Conservation (phyloP, 2,888 invertebrate species). For the Lasioglossum lativentre region DNA sequence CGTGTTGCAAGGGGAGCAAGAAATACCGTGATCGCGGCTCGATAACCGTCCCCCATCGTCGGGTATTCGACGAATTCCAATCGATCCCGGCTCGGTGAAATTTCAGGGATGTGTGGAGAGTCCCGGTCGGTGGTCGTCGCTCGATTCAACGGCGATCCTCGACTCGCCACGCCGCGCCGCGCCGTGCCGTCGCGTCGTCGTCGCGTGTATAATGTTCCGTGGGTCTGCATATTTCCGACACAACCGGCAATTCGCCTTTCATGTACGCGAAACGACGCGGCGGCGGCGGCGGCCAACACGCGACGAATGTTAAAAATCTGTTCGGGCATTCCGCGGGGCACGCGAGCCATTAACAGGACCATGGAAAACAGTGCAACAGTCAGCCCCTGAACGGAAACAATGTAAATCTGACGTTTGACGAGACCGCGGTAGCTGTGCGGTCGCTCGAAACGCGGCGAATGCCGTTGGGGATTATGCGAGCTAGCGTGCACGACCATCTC, state of each 20-base stretch:
- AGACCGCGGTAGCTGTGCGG: constrained; percentile 18
- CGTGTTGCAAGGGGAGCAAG: constrained; percentile 55
- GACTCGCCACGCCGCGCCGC: not conserved
- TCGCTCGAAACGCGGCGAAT: not conserved
- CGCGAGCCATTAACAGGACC: constrained; percentile 51
- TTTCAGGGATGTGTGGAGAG: constrained; percentile 40
- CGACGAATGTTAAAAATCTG: constrained; percentile 68
- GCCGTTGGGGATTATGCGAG: not conserved
- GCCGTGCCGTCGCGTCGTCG: not conserved
- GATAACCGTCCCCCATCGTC: constrained; percentile 14
- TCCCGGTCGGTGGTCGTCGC: not conserved
- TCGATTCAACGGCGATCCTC: constrained; percentile 9
- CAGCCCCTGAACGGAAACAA: constrained; percentile 21
- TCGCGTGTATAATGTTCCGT: constrained; percentile 55
- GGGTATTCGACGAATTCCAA: constrained; percentile 20
- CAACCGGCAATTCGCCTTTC: constrained; percentile 47
- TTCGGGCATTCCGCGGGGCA: constrained; percentile 43
- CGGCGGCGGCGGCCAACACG: constrained; percentile 54
- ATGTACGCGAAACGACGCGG: constrained; percentile 24
- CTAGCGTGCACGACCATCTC: not conserved
- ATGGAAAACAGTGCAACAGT: not conserved
- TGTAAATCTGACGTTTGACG: constrained; percentile 38
- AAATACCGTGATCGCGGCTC: constrained; percentile 51
- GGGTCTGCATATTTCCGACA: constrained; percentile 57
- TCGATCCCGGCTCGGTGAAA: constrained; percentile 29